Conservation (phyloP, 1,140 invertebrate genomes). For the Campoletis sonorensis region DNA sequence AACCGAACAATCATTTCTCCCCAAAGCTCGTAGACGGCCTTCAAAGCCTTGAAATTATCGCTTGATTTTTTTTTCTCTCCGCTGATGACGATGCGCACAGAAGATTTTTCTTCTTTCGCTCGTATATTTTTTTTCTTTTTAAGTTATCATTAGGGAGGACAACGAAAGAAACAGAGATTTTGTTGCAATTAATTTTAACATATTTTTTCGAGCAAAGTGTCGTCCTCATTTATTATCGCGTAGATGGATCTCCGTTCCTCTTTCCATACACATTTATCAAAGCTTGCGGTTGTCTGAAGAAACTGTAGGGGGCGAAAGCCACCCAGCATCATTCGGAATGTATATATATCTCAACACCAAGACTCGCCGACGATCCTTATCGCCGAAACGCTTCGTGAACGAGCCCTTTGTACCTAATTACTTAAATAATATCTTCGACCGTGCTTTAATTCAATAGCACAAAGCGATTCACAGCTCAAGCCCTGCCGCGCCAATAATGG, state of each 20-base stretch:
- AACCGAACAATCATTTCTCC: too few relatives aligned
- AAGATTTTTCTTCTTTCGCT: too few relatives aligned
- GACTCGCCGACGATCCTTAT: conserved; percentile 60
- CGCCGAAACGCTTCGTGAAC: conserved; percentile 65
- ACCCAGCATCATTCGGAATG: neutral
- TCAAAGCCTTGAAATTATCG: too few relatives aligned
- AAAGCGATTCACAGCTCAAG: conserved; percentile 47
- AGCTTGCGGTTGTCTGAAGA: neutral
- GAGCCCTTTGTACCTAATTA: conserved; percentile 75
- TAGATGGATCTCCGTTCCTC: neutral
- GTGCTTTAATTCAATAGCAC: conserved; percentile 75
- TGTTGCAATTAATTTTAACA: too few relatives aligned
- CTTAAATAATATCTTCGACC: conserved; percentile 76
- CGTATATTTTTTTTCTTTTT: too few relatives aligned
- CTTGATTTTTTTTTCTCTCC: too few relatives aligned
- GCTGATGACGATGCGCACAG: too few relatives aligned
- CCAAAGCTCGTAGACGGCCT: too few relatives aligned
- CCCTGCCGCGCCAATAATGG: conserved; percentile 68
- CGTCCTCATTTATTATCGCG: neutral
- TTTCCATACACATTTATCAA: conserved; percentile 13
- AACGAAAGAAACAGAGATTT: too few relatives aligned
- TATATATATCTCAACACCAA: conserved; percentile 9
- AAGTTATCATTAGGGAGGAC: too few relatives aligned
- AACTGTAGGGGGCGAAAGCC: conserved; percentile 1
- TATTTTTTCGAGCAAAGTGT: neutral